phyloP scores from a whole-genome alignment of 2,888 invertebrate species.

The Meteorus colon region DNA sequence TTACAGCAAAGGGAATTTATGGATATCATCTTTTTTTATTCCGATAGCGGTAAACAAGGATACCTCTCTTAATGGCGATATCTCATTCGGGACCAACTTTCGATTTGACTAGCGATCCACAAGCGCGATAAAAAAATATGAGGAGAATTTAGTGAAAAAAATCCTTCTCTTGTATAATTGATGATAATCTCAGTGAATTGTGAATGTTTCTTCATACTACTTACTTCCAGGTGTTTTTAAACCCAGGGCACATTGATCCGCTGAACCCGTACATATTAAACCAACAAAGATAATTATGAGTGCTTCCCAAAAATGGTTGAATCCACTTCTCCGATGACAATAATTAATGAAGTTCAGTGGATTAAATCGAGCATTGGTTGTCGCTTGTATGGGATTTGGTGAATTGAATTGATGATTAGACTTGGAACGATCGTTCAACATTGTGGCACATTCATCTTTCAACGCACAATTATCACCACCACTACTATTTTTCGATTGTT shows the following conservation, averaged over 20 bases:
- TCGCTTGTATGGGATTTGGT: not conserved
- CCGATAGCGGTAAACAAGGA: too few relatives aligned
- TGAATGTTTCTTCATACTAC: constrained; percentile 49
- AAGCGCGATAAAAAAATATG: too few relatives aligned
- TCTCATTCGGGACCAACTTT: too few relatives aligned
- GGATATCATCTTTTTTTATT: too few relatives aligned
- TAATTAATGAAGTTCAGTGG: not conserved
- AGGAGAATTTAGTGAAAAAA: too few relatives aligned
- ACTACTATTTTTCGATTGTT: constrained; percentile 10
- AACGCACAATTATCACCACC: constrained; percentile 29
- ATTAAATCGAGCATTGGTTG: not conserved
- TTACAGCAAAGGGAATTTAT: too few relatives aligned
- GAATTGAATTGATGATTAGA: not conserved
- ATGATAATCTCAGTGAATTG: not conserved
- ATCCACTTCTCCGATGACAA: constrained; percentile 15
- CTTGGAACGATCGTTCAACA: constrained; percentile 16
- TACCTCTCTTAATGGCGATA: too few relatives aligned
- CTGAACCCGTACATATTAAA: constrained; percentile 50
- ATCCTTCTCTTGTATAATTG: not conserved
- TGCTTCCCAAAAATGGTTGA: constrained; percentile 53
- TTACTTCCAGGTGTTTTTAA: constrained; percentile 68
- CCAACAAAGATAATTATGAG: constrained; percentile 53
- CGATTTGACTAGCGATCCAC: too few relatives aligned
- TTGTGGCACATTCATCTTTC: constrained; percentile 27
- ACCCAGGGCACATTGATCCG: constrained; percentile 59